These are phyloP conservation scores for Peromyscus aztecus DNA, from an alignment of 2,797 vertebrate species.

Conservation along the genomic window DNA sequence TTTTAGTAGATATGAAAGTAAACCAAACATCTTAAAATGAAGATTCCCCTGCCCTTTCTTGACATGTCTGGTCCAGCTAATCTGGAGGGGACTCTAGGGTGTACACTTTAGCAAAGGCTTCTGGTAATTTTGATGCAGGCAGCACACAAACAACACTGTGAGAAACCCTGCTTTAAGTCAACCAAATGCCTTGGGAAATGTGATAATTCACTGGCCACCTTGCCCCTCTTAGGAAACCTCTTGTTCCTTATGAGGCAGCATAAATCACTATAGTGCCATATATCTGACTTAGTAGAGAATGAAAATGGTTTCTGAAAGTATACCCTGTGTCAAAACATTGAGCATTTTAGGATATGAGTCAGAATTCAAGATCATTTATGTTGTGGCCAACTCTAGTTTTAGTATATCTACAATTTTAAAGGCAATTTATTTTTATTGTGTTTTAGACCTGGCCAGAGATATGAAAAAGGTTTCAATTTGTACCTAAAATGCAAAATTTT, in stretches of 20 bases:
- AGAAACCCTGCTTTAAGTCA: conserved; percentile 17
- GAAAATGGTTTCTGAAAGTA: not conserved
- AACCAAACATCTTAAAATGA: not conserved
- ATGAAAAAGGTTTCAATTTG: conserved; percentile 61
- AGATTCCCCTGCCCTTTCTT: not conserved
- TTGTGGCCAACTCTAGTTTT: conserved; percentile 33
- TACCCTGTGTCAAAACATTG: not conserved
- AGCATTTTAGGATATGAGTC: conserved; percentile 48
- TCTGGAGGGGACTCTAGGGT: not conserved
- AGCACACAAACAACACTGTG: not conserved
- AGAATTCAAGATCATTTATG: conserved; percentile 46
- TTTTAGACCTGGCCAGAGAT: conserved; percentile 27
- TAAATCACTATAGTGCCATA: not conserved
- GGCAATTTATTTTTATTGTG: conserved; percentile 65
- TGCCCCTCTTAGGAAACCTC: not conserved
- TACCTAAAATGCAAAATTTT: conserved; percentile 40
- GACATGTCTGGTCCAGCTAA: not conserved
- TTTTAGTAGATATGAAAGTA: not conserved
- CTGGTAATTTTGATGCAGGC: not conserved
- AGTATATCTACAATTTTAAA: not conserved
- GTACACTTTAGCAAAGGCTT: not conserved
- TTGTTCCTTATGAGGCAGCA: not conserved
- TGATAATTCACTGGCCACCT: not conserved
- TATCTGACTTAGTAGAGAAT: not conserved
- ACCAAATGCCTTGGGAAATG: not conserved